These are phyloP conservation scores for Ormyrus nitidulus DNA, from an alignment of 2,888 invertebrate genomes.

Conservation along the genomic window DNA sequence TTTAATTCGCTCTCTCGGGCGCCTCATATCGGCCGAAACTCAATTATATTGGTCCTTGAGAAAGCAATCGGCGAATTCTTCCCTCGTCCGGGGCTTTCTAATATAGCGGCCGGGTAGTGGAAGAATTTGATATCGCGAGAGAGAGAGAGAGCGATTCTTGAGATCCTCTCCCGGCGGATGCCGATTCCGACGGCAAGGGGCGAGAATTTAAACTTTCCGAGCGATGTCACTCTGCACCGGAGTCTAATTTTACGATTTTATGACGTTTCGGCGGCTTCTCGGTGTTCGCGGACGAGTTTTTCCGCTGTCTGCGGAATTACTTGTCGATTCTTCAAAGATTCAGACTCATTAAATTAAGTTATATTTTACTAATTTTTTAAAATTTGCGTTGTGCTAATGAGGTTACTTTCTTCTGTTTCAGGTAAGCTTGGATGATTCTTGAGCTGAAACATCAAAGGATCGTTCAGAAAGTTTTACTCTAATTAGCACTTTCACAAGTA, in stretches of 20 bases:
- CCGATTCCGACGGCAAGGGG: background rate
- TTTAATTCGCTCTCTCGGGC: conserved; percentile 40
- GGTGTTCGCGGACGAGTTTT: no score
- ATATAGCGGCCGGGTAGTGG: conserved; percentile 1
- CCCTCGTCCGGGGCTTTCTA: conserved; percentile 5
- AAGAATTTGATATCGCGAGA: conserved; percentile 46
- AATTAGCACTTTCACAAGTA: no score
- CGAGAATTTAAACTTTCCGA: conserved; percentile 12
- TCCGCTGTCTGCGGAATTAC: no score
- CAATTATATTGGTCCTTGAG: conserved; percentile 39
- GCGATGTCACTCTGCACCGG: background rate
- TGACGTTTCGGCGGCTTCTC: background rate
- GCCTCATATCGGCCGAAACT: conserved; percentile 18
- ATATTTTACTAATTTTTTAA: no score
- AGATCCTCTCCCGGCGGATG: background rate
- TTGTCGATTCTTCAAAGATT: no score
- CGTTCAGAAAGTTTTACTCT: no score
- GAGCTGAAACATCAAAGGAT: no score
- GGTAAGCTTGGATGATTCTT: conserved; percentile 10
- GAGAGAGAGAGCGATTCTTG: background rate
- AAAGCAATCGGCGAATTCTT: conserved; percentile 38
- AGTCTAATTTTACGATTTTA: conserved; percentile 9
- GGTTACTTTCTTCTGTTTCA: conserved; percentile 26
- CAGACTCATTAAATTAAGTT: no score
- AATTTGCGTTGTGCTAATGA: background rate